Percentiles rank a stretch among this genome's conserved stretches.
These are phyloP conservation scores for Eurytoma adleriae DNA, from an alignment of 2,888 invertebrate genomes.

Conservation along the genomic window DNA sequence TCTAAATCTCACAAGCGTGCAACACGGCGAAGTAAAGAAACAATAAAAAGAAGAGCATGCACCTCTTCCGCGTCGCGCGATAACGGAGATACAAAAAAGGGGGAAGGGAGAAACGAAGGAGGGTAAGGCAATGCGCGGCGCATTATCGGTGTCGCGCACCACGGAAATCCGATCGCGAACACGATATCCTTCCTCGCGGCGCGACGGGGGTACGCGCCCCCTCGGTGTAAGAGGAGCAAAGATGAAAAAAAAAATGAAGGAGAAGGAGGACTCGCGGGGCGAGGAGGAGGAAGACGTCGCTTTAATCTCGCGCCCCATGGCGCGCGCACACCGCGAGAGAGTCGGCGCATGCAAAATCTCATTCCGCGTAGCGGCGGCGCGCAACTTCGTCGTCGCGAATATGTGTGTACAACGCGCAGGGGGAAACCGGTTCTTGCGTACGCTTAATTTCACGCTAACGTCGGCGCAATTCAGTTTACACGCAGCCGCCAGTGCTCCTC, in stretches of 20 bases:
- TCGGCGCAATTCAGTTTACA: slow-evolving; percentile 74
- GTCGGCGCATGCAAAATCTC: slow-evolving; percentile 40
- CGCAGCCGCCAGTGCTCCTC: slow-evolving; percentile 69
- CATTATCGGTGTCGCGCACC: slow-evolving; percentile 43
- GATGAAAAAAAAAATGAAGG: background rate
- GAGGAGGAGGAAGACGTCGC: slow-evolving; percentile 31
- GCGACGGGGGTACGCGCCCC: slow-evolving; percentile 19
- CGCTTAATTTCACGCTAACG: slow-evolving; percentile 75
- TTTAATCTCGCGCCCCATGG: slow-evolving; percentile 49
- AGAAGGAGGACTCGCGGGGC: background rate
- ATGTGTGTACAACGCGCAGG: slow-evolving; percentile 18
- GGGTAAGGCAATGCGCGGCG: background rate
- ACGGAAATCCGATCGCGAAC: slow-evolving; percentile 52
- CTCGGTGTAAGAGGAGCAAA: slow-evolving; percentile 9
- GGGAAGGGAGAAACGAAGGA: background rate
- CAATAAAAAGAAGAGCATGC: background rate
- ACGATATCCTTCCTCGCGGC: slow-evolving; percentile 42
- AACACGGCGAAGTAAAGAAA: background rate
- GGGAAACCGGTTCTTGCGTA: slow-evolving; percentile 70
- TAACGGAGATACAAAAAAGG: background rate
- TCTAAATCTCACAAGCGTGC: background rate
- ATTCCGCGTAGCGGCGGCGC: slow-evolving; percentile 4
- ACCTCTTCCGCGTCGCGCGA: background rate
- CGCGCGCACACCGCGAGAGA: background rate
- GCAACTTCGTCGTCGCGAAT: background rate